A percentile compares a stretch with the other conserved stretches of the same genome.
phyloP scores from a whole-genome alignment of 2,113 vertebrate genomes.

The Oryzias melastigma region DNA sequence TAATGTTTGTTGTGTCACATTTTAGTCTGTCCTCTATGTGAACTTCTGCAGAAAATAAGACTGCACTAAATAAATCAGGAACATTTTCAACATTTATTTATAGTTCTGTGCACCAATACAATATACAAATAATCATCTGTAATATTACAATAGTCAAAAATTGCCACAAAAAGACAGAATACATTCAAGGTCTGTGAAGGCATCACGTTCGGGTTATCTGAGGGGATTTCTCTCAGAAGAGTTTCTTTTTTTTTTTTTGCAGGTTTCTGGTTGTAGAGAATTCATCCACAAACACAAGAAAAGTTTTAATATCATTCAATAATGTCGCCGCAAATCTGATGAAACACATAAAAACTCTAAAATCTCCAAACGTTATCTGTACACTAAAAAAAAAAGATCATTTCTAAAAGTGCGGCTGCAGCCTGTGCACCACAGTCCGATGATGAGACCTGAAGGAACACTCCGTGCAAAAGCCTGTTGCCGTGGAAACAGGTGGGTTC shows the following conservation, averaged over 20 bases:
- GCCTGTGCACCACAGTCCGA: background rate
- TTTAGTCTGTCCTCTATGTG: too few relatives aligned
- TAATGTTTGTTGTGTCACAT: background rate
- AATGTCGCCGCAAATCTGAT: too few relatives aligned
- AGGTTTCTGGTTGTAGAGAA: background rate
- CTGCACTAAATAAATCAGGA: background rate
- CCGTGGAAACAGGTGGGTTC: constrained; percentile 28
- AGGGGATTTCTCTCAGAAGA: background rate
- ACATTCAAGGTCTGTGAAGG: constrained; percentile 63
- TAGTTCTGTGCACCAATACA: constrained; percentile 58
- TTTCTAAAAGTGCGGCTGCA: background rate
- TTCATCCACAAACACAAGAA: too few relatives aligned
- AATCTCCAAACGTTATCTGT: constrained; percentile 5
- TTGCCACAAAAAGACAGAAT: constrained; percentile 40
- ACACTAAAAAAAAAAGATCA: constrained; percentile 13
- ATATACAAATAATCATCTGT: constrained; percentile 55
- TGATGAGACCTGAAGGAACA: background rate
- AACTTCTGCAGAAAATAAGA: background rate
- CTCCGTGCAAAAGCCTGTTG: constrained; percentile 18
- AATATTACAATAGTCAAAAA: constrained; percentile 47
- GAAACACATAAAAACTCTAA: background rate
- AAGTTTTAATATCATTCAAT: too few relatives aligned
- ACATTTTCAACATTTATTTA: constrained; percentile 38
- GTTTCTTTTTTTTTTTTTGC: too few relatives aligned
- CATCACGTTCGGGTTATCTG: background rate